Conservation (phyloP, 2,888 invertebrate genomes). For the Drosophila acutilabella region DNA sequence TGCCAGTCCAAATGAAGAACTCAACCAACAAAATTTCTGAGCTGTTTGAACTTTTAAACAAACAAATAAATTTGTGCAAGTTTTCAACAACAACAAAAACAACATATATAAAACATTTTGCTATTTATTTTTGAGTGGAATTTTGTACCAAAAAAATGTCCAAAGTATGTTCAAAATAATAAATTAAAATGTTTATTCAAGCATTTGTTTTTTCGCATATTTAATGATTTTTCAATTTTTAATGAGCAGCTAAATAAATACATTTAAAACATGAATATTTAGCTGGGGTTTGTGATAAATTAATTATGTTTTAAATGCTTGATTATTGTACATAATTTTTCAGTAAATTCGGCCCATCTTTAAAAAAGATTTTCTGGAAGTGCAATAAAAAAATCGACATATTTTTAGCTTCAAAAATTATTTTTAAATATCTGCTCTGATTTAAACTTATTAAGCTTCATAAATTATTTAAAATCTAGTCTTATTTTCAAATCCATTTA, state of each 20-base stretch:
- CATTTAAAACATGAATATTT: neutral
- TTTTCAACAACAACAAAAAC: neutral
- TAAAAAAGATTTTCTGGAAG: too few relatives aligned
- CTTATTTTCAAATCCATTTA: neutral
- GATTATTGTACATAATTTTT: neutral
- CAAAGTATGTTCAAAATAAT: constrained; percentile 10
- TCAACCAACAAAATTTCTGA: constrained; percentile 2
- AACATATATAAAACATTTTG: neutral
- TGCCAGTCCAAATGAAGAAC: constrained; percentile 24
- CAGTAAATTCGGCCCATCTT: neutral
- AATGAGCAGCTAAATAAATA: neutral
- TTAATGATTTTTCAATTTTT: neutral
- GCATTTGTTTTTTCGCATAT: neutral
- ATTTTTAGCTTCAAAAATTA: neutral
- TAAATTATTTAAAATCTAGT: neutral
- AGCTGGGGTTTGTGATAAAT: neutral
- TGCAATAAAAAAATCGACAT: neutral
- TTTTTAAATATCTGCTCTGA: neutral
- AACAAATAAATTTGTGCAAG: constrained; percentile 25
- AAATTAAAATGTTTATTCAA: constrained; percentile 17
- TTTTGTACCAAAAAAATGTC: constrained; percentile 1
- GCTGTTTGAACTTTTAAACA: constrained; percentile 28
- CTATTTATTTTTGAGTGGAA: constrained; percentile 14
- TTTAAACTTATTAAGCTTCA: neutral
- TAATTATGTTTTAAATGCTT: neutral